Conservation (phyloP, 2,113 vertebrate species). For the Atractosteus spatula region DNA sequence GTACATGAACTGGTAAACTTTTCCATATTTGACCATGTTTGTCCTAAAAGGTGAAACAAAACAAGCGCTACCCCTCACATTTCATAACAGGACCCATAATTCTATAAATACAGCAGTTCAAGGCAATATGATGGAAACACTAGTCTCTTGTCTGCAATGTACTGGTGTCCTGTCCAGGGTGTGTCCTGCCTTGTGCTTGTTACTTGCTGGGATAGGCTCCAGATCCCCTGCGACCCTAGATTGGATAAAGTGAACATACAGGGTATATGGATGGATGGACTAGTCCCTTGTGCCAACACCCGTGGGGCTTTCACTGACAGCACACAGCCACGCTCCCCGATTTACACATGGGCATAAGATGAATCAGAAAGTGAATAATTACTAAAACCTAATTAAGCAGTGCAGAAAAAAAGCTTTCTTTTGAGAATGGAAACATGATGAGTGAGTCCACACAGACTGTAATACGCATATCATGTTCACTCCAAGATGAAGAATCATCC, state of each 20-base stretch:
- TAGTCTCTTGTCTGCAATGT: not conserved
- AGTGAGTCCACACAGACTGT: no score
- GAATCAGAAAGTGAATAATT: no score
- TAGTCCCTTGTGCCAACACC: no score
- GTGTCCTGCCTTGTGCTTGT: not conserved
- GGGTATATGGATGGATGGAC: no score
- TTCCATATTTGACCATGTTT: constrained; percentile 11
- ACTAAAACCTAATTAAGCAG: no score
- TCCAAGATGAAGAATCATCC: no score
- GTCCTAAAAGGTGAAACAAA: not conserved
- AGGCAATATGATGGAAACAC: constrained; percentile 4
- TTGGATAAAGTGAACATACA: not conserved
- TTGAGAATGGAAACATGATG: no score
- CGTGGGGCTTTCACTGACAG: no score
- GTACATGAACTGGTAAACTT: not conserved
- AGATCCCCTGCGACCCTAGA: not conserved
- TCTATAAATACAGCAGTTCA: not conserved
- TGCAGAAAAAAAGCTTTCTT: no score
- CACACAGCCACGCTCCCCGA: no score
- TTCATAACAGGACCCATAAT: not conserved
- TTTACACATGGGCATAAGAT: no score
- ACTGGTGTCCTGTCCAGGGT: not conserved
- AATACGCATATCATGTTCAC: no score
- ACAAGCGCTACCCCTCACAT: not conserved
- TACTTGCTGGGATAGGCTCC: not conserved